Conservation (phyloP, 2,797 vertebrate species). For the Melopsittacus undulatus region DNA sequence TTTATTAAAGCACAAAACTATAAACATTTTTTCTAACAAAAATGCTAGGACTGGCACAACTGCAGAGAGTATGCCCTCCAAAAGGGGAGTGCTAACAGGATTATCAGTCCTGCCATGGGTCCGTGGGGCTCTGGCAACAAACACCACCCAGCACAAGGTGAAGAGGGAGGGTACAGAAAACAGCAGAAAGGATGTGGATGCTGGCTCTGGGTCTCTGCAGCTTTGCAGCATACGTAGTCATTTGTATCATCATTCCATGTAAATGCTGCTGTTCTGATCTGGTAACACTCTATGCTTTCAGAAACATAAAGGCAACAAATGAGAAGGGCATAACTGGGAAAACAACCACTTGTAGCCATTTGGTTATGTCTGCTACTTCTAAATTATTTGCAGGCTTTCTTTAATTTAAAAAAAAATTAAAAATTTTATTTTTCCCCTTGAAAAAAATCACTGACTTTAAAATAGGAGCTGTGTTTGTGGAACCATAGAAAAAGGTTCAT, state of each 20-base stretch:
- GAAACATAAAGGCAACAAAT: not conserved
- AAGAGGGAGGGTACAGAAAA: not conserved
- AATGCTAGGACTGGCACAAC: not conserved
- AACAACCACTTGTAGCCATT: not conserved
- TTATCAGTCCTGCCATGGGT: not conserved
- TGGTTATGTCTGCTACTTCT: not conserved
- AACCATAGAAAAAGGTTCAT: not conserved
- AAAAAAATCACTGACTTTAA: not conserved
- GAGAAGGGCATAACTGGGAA: not conserved
- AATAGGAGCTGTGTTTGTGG: not conserved
- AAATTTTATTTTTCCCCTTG: not conserved
- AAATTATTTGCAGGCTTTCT: not conserved
- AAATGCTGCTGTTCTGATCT: not conserved
- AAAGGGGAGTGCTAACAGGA: not conserved
- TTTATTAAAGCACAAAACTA: not conserved
- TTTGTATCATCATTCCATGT: not conserved
- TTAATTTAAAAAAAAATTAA: too few relatives aligned
- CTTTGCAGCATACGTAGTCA: not conserved
- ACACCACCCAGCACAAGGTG: not conserved
- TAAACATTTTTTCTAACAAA: not conserved
- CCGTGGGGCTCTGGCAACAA: not conserved
- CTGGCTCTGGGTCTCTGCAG: not conserved
- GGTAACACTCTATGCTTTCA: not conserved
- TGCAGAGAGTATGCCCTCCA: not conserved
- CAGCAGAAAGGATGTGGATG: not conserved